Percentiles rank a stretch among this genome's conserved stretches.
These are phyloP conservation scores for Belonocnema kinseyi DNA, from an alignment of 1,140 invertebrate species.

Conservation along the genomic window DNA sequence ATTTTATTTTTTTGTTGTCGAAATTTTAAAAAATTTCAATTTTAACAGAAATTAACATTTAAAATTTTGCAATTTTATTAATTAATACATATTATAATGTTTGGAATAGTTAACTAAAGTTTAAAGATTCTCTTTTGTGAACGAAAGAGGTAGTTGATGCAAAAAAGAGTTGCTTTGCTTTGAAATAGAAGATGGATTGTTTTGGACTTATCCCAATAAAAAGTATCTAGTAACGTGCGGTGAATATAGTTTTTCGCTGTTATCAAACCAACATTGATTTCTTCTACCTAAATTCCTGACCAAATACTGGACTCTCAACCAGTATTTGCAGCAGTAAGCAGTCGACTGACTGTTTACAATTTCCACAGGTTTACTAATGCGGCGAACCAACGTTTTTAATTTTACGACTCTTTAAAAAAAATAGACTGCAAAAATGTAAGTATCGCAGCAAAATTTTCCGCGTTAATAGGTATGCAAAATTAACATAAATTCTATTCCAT, in stretches of 20 bases:
- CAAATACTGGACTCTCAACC: conserved; percentile 46
- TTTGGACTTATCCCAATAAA: conserved; percentile 43
- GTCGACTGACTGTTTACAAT: conserved; percentile 44
- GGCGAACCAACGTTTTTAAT: conserved; percentile 27
- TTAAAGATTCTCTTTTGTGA: background rate
- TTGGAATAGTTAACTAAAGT: background rate
- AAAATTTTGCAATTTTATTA: too few relatives aligned
- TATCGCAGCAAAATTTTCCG: too few relatives aligned
- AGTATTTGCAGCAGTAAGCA: too few relatives aligned
- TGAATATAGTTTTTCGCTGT: conserved; percentile 40
- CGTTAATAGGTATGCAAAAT: too few relatives aligned
- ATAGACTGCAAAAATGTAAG: background rate
- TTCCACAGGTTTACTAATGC: conserved; percentile 37
- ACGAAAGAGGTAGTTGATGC: background rate
- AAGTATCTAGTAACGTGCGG: conserved; percentile 44
- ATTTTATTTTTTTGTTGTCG: background rate
- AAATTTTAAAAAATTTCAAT: too few relatives aligned
- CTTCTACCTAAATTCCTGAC: conserved; percentile 51
- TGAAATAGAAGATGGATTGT: background rate
- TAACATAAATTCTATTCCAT: too few relatives aligned
- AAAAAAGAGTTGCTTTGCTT: conserved; percentile 11
- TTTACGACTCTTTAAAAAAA: background rate
- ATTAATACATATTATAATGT: background rate
- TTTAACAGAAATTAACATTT: too few relatives aligned
- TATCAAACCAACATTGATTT: conserved; percentile 55